Evolutionary conservation across 37 sponge, comb jelly and placozoan species (phyloP), one percentile per base, ranked within the genome.

Genomic region (Halisarca cf. caerulea): DNA sequence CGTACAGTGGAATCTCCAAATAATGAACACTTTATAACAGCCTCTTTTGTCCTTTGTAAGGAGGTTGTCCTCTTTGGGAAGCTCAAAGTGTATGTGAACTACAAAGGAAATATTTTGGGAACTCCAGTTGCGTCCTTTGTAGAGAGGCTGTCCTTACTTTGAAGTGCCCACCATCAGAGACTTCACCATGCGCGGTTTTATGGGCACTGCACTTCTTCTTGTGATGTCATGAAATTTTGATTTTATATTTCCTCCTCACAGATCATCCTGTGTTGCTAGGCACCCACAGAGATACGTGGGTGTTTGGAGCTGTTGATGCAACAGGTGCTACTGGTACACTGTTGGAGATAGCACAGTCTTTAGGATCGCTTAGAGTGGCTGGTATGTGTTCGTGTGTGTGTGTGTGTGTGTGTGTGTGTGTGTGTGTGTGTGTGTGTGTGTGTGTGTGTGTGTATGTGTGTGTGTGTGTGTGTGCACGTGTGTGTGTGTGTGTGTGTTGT

Each of bases 281-380:
- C 79, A 97, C 95, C 95, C 98, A 97, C 34, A 60, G 93, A 53
- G 98, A 97, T 84, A 94, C 95, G 0, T 97, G 98, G 98, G 87
- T 88, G 55, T 97, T 95, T 90, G 98, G 98, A 58, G 96, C 77
- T 51, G 89, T 84, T 17, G 98, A 97, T 64, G 93, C 98, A 23
- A 89, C 86, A 80, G 91, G 95, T 75, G 98, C 92, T 0, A 95
- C 95, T 21, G 95, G 95, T 33, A 81, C 71, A 2, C 57, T 97
- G 72, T 53, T 91, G 83, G 98, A 92, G 80, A 69, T 92, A 5
- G 94, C 82, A n/a, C 71, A 85, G 25, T 79, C 87, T 15, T 58
- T 97, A 27, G 71, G 72, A 6, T 37, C 77, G 7, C 82, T 96
- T 36, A 60, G 91, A 32, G 30, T 8, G 39, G 9, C 23, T 32